Evolutionary conservation across 53 echinoderm and acorn worm genomes (phyloP), one percentile per base, ranked within the genome.

Genomic region (Paelopatides confundens): DNA sequence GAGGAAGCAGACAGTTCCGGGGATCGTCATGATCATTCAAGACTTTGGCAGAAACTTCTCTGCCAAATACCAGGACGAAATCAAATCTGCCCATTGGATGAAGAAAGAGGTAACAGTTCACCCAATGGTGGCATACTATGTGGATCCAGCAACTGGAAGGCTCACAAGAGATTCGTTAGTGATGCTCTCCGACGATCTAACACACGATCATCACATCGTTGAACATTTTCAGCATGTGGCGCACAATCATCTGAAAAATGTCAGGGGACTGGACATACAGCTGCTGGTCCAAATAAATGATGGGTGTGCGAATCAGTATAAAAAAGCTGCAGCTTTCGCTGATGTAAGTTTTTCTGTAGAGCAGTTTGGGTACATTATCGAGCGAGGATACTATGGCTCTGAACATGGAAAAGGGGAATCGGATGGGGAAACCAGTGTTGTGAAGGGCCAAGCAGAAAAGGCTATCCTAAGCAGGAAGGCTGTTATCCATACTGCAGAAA

Each of bases 351-450:
- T 79, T 24, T 4, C 24, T 47, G 49, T 26, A 13, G 54, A 79
- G 4, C 49, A 53, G 21, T 48, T 26, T 32, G 79, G 79, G 15
- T 79, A 24, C 28, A 51, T 47, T n/a, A 47, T 79, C 6, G 79
- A 79, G 29, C 50, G 79, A 18, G 26, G 79, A 26, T 79, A 47
- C 14, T 79, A 79, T 47, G 50, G 79, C 26, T 79, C 79, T 3
- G 79, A 79, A 30, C 79, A 79, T 18, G 79, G 79, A 9, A 79
- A 79, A 48, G 79, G 50, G 9, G 50, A 79, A 49, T 18, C 79
- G 4, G 79, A 79, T 79, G 51, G 79, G 11, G 50, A 79, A 27
- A 79, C 49, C 49, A 79, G 29, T 51, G 54, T 79, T 23, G 50
- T 79, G 3, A 79, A 79, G 47, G 79, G 79, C 24, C 79, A 48